phyloP scores from a whole-genome alignment of 1,140 invertebrate genomes.

The Leptinotarsa defecta region DNA sequence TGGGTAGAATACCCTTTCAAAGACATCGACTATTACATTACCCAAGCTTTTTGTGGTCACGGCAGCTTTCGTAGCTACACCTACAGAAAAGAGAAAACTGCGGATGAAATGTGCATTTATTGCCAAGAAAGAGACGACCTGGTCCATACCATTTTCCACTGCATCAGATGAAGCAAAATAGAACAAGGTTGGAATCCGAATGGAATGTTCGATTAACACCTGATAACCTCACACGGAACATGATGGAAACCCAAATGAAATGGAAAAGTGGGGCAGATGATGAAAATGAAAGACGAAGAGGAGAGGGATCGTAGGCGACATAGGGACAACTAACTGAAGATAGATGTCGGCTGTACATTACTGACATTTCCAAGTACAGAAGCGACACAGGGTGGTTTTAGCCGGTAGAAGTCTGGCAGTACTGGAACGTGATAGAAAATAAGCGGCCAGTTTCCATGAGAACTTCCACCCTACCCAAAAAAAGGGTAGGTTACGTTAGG shows the following conservation, averaged over 20 bases:
- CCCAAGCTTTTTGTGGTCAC: neutral
- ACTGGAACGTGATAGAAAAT: too few species aligned
- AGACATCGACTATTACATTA: neutral
- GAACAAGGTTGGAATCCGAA: neutral
- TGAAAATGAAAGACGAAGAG: neutral
- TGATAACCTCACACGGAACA: neutral
- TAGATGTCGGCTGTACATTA: too few species aligned
- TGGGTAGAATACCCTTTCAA: neutral
- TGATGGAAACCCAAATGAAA: neutral
- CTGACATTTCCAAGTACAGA: too few species aligned
- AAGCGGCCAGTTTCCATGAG: neutral
- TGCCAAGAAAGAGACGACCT: neutral
- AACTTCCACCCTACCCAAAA: neutral
- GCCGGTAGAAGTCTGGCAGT: too few species aligned
- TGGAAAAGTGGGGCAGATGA: constrained; percentile 11
- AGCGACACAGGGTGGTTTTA: too few species aligned
- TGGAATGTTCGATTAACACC: neutral
- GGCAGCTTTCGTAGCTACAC: neutral
- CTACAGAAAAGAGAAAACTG: neutral
- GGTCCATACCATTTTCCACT: neutral
- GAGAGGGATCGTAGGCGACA: neutral
- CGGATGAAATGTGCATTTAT: neutral
- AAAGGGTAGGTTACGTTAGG: neutral
- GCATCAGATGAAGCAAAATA: neutral
- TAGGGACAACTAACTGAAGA: too few species aligned